These are phyloP conservation scores for Megastigmus dorsalis DNA, from an alignment of 2,888 invertebrate species.

Conservation along the genomic window DNA sequence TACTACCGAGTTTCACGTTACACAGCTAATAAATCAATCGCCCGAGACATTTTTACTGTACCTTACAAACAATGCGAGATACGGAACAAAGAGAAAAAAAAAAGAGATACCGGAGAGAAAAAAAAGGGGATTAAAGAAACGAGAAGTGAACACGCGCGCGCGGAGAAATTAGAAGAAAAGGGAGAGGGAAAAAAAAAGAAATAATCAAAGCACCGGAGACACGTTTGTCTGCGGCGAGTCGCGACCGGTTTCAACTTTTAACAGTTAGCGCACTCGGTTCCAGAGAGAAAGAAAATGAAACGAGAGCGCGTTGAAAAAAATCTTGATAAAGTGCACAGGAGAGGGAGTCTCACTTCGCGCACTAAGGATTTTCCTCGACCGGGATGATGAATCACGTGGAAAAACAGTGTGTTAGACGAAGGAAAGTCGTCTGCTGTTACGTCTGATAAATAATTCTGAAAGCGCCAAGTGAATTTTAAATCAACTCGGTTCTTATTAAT, in stretches of 20 bases:
- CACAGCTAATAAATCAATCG: constrained; percentile 6
- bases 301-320: not conserved
- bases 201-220: too few species aligned
- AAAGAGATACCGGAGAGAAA: too few species aligned
- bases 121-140: too few species aligned
- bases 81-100: too few species aligned
- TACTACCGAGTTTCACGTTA: not conserved
- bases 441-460: not conserved
- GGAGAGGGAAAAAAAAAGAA: not conserved
- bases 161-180: too few species aligned
- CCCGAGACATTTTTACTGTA: too few species aligned
- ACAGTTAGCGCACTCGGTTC: constrained; percentile 13
- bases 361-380: not conserved
- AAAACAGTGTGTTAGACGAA: too few species aligned
- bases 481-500: not conserved
- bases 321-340: not conserved
- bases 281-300: too few species aligned
- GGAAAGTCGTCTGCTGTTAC: too few species aligned
- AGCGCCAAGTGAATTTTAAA: not conserved
- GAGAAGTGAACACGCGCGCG: too few species aligned
- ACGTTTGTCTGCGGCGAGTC: not conserved
- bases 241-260: constrained; percentile 43
- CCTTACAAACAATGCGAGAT: too few species aligned
- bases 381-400: not conserved
- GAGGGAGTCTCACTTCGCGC: too few species aligned